Evolutionary conservation across 2,113 vertebrate genomes (phyloP), one percentile per base, ranked within the genome.

Genomic region (Tragelaphus buxtoni): DNA sequence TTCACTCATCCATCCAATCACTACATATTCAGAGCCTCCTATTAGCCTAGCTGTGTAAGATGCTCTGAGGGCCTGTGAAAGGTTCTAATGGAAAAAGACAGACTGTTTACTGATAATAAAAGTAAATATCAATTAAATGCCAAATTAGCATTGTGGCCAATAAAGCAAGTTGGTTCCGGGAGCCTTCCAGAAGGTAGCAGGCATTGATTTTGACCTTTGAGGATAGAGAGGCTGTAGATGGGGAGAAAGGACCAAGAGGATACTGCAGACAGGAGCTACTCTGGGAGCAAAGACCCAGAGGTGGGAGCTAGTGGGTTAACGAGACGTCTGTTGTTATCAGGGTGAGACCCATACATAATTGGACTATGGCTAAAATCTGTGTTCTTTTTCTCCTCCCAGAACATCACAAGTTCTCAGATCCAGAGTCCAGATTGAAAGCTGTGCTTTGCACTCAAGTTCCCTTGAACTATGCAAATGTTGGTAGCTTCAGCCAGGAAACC

Each of bases 401-500:
- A 63, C 18, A 30, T 65, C 17, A 6, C 28, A 26, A 97, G 49
- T 89, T 65, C 51, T 26, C 83, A 83, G 9, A 13, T 3, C 65
- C 96, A 90, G 63, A 97, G 98, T 94, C 98, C 98, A 65, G 98
- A 98, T 9, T 98, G 94, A 98, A 90, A 93, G 63, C n/a, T 7
- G 4, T 4, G 55, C 55, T 45, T 55, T 11, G 8, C 9, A n/a
- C 60, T 87, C 56, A 26, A 32, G 53, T 13, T 45, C 47, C 53
- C 28, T 32, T 4, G 12, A 65, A 77, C 10, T 26, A 10, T 35
- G 32, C n/a, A 9, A 39, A 16, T 1, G 3, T n/a, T 4, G 10
- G 5, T 16, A 28, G 14, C 56, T 53, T 82, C 47, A 20, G 18
- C 76, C 63, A 11, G 35, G 30, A 85, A 22, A 53, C 26, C 35